Evolutionary conservation across 2,797 vertebrate genomes (phyloP).

Genomic region (Clarias fuscus): DNA sequence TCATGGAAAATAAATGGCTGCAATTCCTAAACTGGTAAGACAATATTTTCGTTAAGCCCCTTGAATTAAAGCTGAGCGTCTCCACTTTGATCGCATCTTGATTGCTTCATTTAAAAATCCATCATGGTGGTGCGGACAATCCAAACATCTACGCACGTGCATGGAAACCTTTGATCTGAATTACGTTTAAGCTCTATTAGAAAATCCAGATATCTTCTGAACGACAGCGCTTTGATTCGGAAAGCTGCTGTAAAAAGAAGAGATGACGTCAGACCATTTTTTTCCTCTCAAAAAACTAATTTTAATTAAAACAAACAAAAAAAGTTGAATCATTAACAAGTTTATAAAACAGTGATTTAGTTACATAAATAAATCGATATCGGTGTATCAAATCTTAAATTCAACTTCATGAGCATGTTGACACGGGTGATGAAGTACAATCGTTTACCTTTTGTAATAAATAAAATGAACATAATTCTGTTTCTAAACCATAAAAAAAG

Average conservation of each 20-base stretch:
- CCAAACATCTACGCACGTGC: background rate
- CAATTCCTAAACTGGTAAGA: background rate
- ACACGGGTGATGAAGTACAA: slow-evolving; percentile 94
- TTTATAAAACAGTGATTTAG: slow-evolving; percentile 99
- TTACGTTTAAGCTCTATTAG: background rate
- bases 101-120: background rate
- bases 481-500: slow-evolving; percentile 83
- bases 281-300: slow-evolving; percentile 84
- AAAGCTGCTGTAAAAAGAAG: background rate
- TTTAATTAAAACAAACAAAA: slow-evolving; percentile 92
- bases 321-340: slow-evolving; percentile 98
- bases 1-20: background rate
- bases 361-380: slow-evolving; percentile 99
- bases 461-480: slow-evolving; percentile 87
- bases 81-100: background rate
- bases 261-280: slow-evolving; percentile 37
- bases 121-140: background rate
- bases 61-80: background rate
- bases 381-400: slow-evolving; percentile 99
- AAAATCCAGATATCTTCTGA: background rate
- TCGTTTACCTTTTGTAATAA: slow-evolving; percentile 95
- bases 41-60: background rate
- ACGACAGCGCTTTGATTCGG: background rate
- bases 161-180: background rate
- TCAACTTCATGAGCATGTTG: slow-evolving; percentile 97